Evolutionary conservation across 2,888 invertebrate species (phyloP).

Genomic region (Phengaris arion): DNA sequence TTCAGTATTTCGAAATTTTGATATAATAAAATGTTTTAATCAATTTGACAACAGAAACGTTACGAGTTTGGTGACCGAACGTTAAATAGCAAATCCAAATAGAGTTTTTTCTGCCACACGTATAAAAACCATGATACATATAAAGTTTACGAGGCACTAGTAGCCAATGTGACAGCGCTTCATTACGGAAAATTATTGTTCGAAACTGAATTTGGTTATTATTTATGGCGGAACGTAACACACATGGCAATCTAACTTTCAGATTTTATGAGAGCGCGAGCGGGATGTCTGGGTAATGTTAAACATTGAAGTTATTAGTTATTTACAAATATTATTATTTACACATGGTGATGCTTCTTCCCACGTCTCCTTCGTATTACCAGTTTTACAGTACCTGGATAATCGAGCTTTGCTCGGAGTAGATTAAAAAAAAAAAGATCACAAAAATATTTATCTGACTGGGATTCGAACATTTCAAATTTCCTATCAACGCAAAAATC

Average conservation of each 20-base stretch:
- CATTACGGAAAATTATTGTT: conserved; percentile 3
- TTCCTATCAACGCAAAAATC: too few species aligned
- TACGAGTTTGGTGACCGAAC: background rate
- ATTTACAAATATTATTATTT: too few species aligned
- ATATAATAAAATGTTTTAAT: background rate
- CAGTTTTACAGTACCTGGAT: too few species aligned
- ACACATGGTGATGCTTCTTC: too few species aligned
- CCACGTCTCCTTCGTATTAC: too few species aligned
- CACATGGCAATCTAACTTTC: background rate
- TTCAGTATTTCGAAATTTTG: background rate
- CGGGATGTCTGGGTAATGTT: too few species aligned
- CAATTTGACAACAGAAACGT: conserved; percentile 14
- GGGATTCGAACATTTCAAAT: too few species aligned
- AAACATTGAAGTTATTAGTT: too few species aligned
- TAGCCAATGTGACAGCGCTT: background rate
- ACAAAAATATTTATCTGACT: too few species aligned
- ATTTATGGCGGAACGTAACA: background rate
- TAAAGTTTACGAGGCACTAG: background rate
- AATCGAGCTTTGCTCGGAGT: too few species aligned
- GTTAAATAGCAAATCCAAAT: background rate
- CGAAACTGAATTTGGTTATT: background rate
- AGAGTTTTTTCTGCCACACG: conserved; percentile 10
- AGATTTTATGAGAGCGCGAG: too few species aligned
- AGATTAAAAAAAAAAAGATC: too few species aligned
- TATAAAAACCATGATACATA: background rate